A percentile compares a stretch with the other conserved stretches of the same genome.
phyloP scores from a whole-genome alignment of 2,113 vertebrate genomes.

The Rhinolophus sinicus region DNA sequence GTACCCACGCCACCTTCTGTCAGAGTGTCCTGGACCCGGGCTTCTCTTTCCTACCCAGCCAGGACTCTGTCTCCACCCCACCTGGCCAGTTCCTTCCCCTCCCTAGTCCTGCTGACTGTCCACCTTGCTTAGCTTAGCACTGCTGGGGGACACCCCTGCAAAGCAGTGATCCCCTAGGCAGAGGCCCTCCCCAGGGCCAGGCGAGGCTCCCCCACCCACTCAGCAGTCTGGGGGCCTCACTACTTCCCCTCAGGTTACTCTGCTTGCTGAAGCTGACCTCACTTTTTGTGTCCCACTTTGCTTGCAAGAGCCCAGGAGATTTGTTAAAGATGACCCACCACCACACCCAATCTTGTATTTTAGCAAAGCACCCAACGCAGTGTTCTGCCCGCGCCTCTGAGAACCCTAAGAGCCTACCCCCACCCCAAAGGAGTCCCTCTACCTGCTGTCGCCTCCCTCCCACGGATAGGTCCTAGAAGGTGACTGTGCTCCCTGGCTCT shows the following conservation, averaged over 20 bases:
- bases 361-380: not conserved
- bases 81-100: not conserved
- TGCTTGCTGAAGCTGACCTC: not conserved
- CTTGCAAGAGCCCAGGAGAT: not conserved
- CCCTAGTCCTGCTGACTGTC: not conserved
- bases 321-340: not conserved
- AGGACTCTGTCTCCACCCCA: not conserved
- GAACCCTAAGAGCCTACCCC: not conserved
- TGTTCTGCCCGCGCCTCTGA: not conserved
- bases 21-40: not conserved
- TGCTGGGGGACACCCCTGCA: not conserved
- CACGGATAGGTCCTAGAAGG: not conserved
- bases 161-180: not conserved
- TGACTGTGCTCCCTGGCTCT: not conserved
- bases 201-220: not conserved
- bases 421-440: not conserved
- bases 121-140: not conserved
- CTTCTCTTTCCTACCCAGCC: not conserved
- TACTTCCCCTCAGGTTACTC: not conserved
- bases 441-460: not conserved
- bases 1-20: too few species aligned
- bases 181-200: not conserved
- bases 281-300: not conserved
- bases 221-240: too few species aligned
- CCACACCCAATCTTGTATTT: not conserved